These are phyloP conservation scores for Edolisoma coerulescens DNA, from an alignment of 2,113 vertebrate species.

Conservation along the genomic window DNA sequence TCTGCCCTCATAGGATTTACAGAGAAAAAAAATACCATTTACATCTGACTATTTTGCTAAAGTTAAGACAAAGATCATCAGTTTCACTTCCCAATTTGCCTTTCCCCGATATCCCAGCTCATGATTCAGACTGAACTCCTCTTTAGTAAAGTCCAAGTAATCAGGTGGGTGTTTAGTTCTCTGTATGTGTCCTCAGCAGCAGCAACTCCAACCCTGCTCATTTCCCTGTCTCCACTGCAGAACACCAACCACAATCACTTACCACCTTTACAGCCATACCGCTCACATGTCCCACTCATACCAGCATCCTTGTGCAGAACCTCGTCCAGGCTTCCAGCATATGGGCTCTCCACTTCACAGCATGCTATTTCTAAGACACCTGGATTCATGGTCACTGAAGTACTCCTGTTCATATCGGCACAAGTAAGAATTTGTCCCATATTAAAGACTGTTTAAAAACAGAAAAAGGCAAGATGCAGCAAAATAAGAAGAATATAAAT, in stretches of 20 bases:
- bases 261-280: fast-evolving
- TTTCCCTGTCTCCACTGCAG: neutral
- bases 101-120: neutral
- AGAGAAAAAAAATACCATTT: neutral
- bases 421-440: neutral
- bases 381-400: neutral
- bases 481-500: neutral
- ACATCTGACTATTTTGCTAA: neutral
- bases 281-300: neutral
- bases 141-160: neutral
- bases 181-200: neutral
- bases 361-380: neutral
- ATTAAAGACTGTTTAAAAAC: neutral
- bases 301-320: neutral
- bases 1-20: neutral
- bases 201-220: fast-evolving
- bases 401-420: fast-evolving
- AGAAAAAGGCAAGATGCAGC: neutral
- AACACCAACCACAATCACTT: neutral
- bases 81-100: neutral
- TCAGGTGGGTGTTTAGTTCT: fast-evolving
- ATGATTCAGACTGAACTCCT: neutral
- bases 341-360: fast-evolving
- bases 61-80: neutral
- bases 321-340: neutral